Evolutionary conservation across 2,888 invertebrate genomes (phyloP).

Genomic region (Ornithoptera priamus): DNA sequence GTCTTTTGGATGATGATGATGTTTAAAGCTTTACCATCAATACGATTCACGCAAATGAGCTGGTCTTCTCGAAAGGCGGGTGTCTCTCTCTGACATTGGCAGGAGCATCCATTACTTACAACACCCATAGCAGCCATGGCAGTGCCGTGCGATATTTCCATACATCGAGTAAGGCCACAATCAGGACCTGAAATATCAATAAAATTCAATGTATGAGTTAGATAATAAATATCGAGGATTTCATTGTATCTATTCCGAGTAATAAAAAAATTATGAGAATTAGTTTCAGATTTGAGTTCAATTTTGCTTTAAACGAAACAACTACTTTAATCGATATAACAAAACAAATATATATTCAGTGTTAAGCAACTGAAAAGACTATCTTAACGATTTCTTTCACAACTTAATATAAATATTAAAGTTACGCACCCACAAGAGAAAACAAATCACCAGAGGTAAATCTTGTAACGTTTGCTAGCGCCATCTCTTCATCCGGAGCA

Average conservation of each 20-base stretch:
- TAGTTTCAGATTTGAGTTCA: too few species aligned
- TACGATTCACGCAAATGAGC: conserved; percentile 84
- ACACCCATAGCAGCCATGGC: conserved; percentile 69
- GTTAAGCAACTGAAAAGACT: neutral
- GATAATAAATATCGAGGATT: neutral
- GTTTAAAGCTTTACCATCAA: conserved; percentile 80
- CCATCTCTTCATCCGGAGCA: conserved; percentile 56
- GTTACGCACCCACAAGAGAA: conserved; percentile 70
- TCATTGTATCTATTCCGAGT: too few species aligned
- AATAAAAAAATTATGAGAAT: too few species aligned
- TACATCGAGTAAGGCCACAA: conserved; percentile 83
- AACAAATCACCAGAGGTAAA: conserved; percentile 82
- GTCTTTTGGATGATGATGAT: too few species aligned
- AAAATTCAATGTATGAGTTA: neutral
- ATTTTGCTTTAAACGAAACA: too few species aligned
- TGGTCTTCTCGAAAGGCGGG: conserved; percentile 88
- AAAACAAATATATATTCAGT: neutral
- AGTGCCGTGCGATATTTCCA: conserved; percentile 84
- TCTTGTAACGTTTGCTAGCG: conserved; percentile 77
- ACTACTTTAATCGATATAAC: neutral
- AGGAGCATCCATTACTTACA: conserved; percentile 80
- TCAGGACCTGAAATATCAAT: conserved; percentile 59
- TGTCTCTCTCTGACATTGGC: conserved; percentile 82
- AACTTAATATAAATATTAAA: neutral
- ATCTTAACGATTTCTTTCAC: neutral